Conservation (phyloP, 2,113 vertebrate species). For the Epinephelus lanceolatus region DNA sequence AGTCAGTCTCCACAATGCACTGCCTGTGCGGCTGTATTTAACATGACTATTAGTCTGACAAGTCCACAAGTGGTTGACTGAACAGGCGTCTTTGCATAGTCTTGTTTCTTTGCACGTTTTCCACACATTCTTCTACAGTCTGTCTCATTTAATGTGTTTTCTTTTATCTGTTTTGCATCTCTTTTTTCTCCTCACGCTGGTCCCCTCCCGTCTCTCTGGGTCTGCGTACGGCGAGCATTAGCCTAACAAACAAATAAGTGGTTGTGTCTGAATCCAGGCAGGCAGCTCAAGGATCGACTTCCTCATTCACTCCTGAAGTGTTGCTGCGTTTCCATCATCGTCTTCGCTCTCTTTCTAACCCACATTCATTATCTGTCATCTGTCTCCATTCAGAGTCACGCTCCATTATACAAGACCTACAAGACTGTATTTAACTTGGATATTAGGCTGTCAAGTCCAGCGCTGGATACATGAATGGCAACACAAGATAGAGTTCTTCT, state of each 20-base stretch:
- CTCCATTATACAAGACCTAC: constrained; percentile 25
- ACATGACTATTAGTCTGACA: constrained; percentile 46
- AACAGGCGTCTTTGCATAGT: not conserved
- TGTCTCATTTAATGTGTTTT: not conserved
- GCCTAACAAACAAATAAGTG: not conserved
- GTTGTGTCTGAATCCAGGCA: constrained; percentile 30
- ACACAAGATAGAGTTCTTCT: constrained; percentile 12
- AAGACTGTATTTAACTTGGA: constrained; percentile 19
- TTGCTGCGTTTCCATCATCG: not conserved
- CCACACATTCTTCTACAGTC: not conserved
- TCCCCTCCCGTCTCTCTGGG: not conserved
- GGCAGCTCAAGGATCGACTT: constrained; percentile 17
- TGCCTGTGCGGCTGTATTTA: constrained; percentile 57
- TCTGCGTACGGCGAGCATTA: constrained; percentile 5
- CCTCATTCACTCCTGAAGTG: constrained; percentile 12
- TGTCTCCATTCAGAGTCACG: constrained; percentile 18
- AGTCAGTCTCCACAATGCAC: constrained; percentile 23
- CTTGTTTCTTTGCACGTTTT: not conserved
- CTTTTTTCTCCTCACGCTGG: not conserved
- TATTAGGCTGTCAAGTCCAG: constrained; percentile 22
- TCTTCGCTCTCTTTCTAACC: not conserved
- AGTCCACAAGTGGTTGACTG: constrained; percentile 51
- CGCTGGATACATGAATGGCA: not conserved
- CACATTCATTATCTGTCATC: constrained; percentile 31
- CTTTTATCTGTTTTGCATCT: not conserved